Evolutionary conservation across 2,888 invertebrate species (phyloP), one percentile per base, ranked within the genome.

Genomic region (Galerucella nymphaeae): DNA sequence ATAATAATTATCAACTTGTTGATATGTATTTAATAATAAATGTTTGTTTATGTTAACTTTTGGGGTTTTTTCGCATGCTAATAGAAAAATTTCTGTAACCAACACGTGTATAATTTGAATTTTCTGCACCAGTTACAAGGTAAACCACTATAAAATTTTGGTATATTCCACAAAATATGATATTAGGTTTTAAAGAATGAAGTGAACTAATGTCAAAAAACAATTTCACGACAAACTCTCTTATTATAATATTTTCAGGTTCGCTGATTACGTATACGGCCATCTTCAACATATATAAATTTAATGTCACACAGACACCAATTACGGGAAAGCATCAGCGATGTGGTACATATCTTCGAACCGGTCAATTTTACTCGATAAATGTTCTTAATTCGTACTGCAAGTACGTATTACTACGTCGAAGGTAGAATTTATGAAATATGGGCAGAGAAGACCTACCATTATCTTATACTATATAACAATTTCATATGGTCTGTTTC

Each of bases 331-430:
- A 57, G 30, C 63, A 67, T 64, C 41, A 42, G 55, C 59, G 72
- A 59, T 30, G 59, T 59, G 53, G 18, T 53, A 38, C 58, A 30
- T 65, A 38, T 64, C 72, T 63, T 64, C 65, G 23, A 70, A 70
- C 67, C 70, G 64, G 64, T 70, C 59, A 70, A 75, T 70, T 75
- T 67, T 58, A 57, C 50, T 72, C 72, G 65, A 75, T 72, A 75
- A 75, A 75, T 68, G 75, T 64, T 70, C 71, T 75, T 75, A 75
- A 73, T 75, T 69, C 62, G 63, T 55, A 66, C 66, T 70, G 55
- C 67, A 75, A 71, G 70, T 73, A 63, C 69, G 61, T 70, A 75
- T 75, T 75, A 75, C 55, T 66, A 70, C 71, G 75, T 73, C 75
- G 66, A 64, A 70, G 59, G 59, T 66, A 67, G 73, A 68, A 66